phyloP scores from a whole-genome alignment of 2,113 vertebrate genomes.

The Cichladusa arquata region DNA sequence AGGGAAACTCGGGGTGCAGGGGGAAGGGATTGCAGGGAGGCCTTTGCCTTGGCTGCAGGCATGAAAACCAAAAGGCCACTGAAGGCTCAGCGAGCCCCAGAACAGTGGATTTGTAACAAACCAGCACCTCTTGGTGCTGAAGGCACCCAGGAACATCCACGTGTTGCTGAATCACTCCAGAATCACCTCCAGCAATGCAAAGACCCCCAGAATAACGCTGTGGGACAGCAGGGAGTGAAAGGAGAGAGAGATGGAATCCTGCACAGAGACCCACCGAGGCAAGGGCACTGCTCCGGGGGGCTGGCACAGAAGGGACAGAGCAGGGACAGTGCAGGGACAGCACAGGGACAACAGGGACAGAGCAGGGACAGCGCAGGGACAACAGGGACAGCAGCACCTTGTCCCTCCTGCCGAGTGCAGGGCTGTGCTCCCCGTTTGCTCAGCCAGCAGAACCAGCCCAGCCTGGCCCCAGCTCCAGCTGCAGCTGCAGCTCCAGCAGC shows the following conservation, averaged over 20 bases:
- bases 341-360: too few species aligned
- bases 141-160: neutral
- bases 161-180: slow-evolving; percentile 10
- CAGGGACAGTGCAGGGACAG: neutral
- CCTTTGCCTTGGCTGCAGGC: neutral
- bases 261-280: neutral
- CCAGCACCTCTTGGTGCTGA: neutral
- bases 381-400: too few species aligned
- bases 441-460: neutral
- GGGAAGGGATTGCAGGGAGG: neutral
- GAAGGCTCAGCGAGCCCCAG: accelerated
- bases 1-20: neutral
- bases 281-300: neutral
- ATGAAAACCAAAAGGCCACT: neutral
- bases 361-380: too few species aligned
- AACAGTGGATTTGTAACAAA: neutral
- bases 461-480: neutral
- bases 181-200: neutral
- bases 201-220: accelerated
- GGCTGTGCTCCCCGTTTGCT: neutral
- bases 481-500: neutral
- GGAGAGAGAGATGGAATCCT: neutral
- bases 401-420: neutral
- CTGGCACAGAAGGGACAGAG: neutral
- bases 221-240: neutral